phyloP scores from a whole-genome alignment of 1,140 invertebrate genomes.

The Babylonia areolata region DNA sequence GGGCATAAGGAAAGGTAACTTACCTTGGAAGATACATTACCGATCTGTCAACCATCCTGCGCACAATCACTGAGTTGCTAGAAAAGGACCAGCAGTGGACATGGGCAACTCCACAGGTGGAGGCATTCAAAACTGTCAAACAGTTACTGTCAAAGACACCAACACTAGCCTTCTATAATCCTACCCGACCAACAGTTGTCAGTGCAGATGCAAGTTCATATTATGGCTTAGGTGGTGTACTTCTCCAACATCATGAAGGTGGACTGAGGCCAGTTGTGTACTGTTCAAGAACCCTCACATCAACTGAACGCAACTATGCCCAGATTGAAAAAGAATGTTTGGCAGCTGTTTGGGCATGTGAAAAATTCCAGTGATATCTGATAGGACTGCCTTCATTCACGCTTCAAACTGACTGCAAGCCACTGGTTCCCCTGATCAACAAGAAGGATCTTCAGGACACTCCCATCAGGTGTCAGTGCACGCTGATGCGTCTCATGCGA shows the following conservation, averaged over 20 bases:
- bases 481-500: constrained; percentile 9
- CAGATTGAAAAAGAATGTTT: constrained; percentile 76
- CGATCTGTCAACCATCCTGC: constrained; percentile 29
- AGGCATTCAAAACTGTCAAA: constrained; percentile 74
- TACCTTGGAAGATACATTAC: constrained; percentile 40
- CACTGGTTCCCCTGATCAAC: constrained; percentile 56
- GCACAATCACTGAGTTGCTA: constrained; percentile 33
- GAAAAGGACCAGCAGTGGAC: constrained; percentile 44
- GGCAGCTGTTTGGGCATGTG: constrained; percentile 76
- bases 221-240: constrained; percentile 49
- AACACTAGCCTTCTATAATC: constrained; percentile 2
- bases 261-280: constrained; percentile 62
- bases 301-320: constrained; percentile 75
- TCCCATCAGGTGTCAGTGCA: constrained; percentile 1
- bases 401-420: constrained; percentile 48
- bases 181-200: constrained; percentile 6
- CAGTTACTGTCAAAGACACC: constrained; percentile 40
- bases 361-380: constrained; percentile 78
- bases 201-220: constrained; percentile 22
- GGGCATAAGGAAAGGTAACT: not conserved
- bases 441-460: constrained; percentile 12
- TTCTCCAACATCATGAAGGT: constrained; percentile 37
- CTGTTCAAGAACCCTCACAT: constrained; percentile 75
- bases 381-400: constrained; percentile 69
- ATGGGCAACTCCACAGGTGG: constrained; percentile 27